Evolutionary conservation across 2,113 vertebrate species (phyloP), one percentile per base, ranked within the genome.

Genomic region (Conger conger): DNA sequence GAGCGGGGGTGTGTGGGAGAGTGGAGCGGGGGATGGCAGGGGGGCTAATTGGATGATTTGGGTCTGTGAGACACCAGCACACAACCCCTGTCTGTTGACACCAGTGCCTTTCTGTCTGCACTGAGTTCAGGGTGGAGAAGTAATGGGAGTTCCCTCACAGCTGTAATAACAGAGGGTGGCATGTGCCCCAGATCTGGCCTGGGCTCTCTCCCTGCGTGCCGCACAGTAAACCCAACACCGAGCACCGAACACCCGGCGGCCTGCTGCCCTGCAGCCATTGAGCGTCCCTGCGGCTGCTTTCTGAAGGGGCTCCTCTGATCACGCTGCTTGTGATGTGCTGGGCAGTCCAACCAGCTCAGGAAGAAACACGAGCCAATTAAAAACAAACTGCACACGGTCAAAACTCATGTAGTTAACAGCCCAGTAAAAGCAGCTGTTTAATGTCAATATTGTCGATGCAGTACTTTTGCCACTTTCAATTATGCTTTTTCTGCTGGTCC

Each of bases 101-200:
- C 11, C 13, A 17, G 36, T 77, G 16, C 4, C 36, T 77, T 77
- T 77, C 60, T 68, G 60, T n/a, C 60, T 77, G 76, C 76, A 17
- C 76, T 77, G 76, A 36, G 42, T 9, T 60, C 80, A 54, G 30
- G 80, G 50, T 17, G 37, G 27, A 40, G 23, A n/a, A 73, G 33
- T 40, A 54, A 42, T n/a, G 33, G 30, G n/a, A n/a, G 35, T 6
- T 27, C 54, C 11, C 36, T 30, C 35, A 20, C 77, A 80, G 86
- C 86, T 83, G 82, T 80, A 68, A 83, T 79, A 80, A 86, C 82
- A 86, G 2, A 0, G 42, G 30, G 15, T 30, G 27, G 16, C 16
- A 20, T 8, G 35, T 9, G 17, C 23, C 9, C 8, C 79, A 33
- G 40, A 80, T 84, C 76, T 57, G 13, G 30, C 4, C 11, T 11